Evolutionary conservation across 1,140 invertebrate genomes (phyloP), one percentile per base, ranked within the genome.

Genomic region (Myzus persicae): DNA sequence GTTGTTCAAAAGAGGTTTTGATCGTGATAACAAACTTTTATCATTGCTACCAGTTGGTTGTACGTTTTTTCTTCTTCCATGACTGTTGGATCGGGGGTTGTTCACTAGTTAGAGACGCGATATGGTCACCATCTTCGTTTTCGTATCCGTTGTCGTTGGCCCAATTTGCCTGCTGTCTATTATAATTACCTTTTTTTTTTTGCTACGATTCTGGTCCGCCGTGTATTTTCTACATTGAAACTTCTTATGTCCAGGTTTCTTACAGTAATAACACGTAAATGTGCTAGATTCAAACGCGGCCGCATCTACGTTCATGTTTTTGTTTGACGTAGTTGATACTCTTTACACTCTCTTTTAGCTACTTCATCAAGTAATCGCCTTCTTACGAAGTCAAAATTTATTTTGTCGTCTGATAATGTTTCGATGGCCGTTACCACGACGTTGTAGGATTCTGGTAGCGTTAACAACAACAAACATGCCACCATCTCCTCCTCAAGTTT

Each of bases 341-440:
- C 36, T 22, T 82, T 59, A 9, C 14, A 51, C 14, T 38, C 24
- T 40, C 88, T 44, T 85, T 94, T 94, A 42, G 93, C 31, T 90
- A 94, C 94, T 90, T 94, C 93, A 90, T 95, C 94, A 11, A 94
- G 59, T 5, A 95, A 87, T 88, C 94, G 76, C 81, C 93, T 94
- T 93, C 94, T 94, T 0, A 95, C 94, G 91, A 94, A 94, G 2
- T 36, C 42, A 22, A 94, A 1, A 3, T 90, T 94, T 18, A 95
- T 48, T 9, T 93, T 84, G 0, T 94, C 94, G 1, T 59, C 22
- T 9, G 94, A 92, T 20, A 95, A 85, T 20, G 94, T 94, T 42
- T 93, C 93, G 6, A 94, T 44, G 8, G 93, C 92, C 5, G 93
- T 93, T 18, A 76, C 85, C 51, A 94, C 46, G 14, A 76, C 36